Conservation (phyloP, 2,888 invertebrate species). For the Drosophila neonasuta region DNA sequence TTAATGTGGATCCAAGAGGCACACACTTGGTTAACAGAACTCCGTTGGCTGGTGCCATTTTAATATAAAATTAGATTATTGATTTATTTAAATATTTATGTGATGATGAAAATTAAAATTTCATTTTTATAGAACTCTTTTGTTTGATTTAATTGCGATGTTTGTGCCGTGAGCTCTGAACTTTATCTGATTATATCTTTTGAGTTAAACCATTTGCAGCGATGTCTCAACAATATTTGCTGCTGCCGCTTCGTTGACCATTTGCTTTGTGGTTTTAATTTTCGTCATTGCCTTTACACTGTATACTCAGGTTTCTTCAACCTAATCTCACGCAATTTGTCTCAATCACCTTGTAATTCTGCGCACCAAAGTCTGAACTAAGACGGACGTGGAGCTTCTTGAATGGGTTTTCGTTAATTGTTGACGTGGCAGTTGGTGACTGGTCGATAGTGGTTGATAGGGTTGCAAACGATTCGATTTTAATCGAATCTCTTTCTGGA, state of each 20-base stretch:
- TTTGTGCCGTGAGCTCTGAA: constrained; percentile 46
- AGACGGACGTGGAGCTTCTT: constrained; percentile 58
- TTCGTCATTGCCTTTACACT: constrained; percentile 68
- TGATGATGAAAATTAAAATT: constrained; percentile 37
- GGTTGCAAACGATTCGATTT: no score
- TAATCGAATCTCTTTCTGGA: no score
- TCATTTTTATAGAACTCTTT: constrained; percentile 44
- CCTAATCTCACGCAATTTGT: constrained; percentile 67
- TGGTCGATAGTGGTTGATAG: constrained; percentile 14
- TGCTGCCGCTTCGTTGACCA: constrained; percentile 50
- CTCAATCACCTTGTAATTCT: constrained; percentile 57
- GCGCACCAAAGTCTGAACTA: constrained; percentile 32
- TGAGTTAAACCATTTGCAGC: constrained; percentile 48
- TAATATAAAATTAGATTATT: constrained; percentile 16
- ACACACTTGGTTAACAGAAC: constrained; percentile 81
- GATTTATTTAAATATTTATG: constrained; percentile 6
- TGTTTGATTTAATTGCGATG: constrained; percentile 20
- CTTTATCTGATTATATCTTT: constrained; percentile 56
- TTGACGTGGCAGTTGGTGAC: constrained; percentile 63
- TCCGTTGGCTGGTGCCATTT: constrained; percentile 69
- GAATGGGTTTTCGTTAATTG: constrained; percentile 47
- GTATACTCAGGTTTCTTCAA: constrained; percentile 37
- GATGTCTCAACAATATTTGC: constrained; percentile 31
- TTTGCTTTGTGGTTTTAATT: constrained; percentile 53
- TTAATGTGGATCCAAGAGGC: constrained; percentile 74